Conservation (phyloP, 2,888 invertebrate species). For the Melangyna quadrimaculata region DNA sequence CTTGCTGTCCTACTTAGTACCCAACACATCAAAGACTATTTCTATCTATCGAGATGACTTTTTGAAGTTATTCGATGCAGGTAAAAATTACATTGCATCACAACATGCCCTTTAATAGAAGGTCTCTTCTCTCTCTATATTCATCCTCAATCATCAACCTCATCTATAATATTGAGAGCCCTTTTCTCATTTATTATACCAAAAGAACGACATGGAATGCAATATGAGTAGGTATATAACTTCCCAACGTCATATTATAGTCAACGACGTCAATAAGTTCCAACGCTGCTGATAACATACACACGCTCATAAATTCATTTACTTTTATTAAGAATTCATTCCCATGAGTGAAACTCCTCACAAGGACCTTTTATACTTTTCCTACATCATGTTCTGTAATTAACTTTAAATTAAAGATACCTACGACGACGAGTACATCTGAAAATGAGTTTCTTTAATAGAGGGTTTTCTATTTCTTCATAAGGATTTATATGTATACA, state of each 20-base stretch:
- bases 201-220: neutral
- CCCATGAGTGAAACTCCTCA: neutral
- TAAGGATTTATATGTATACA: neutral
- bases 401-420: slow-evolving; percentile 29
- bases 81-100: neutral
- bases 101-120: neutral
- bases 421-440: no score
- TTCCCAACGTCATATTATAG: neutral
- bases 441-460: neutral
- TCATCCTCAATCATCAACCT: no score
- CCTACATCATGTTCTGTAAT: neutral
- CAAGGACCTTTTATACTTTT: neutral
- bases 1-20: neutral
- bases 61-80: neutral
- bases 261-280: neutral
- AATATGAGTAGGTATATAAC: neutral
- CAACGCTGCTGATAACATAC: neutral
- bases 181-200: neutral
- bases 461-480: neutral
- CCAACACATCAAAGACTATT: neutral
- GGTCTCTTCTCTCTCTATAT: neutral
- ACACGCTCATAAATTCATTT: neutral
- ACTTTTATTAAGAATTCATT: neutral
- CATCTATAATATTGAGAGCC: neutral
- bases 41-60: neutral